Evolutionary conservation across 53 echinoderm and acorn worm genomes (phyloP).

Genomic region (Stichopus horrens): DNA sequence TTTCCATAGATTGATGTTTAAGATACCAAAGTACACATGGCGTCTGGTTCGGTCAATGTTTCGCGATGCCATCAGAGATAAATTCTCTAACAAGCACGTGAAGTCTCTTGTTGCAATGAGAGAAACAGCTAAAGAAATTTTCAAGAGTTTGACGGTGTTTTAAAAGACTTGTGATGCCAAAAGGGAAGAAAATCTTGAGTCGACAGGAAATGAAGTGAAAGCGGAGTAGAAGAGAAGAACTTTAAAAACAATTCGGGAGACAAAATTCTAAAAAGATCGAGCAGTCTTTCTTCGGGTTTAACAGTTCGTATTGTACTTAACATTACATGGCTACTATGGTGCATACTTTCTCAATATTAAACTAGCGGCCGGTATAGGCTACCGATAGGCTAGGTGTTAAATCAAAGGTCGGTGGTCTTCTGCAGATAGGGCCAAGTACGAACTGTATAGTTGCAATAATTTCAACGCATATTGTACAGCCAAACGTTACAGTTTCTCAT

Average conservation of each 20-base stretch:
- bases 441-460: no score
- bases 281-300: no score
- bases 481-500: no score
- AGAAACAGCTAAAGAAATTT: background rate
- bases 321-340: no score
- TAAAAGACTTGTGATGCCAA: background rate
- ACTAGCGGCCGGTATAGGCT: no score
- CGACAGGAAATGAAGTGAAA: slow-evolving; percentile 3
- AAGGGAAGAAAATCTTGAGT: background rate
- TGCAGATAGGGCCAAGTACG: no score
- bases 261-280: background rate
- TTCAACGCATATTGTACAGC: no score
- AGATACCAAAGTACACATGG: slow-evolving; percentile 25
- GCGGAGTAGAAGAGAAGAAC: background rate
- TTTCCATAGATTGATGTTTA: background rate
- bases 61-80: slow-evolving; percentile 21
- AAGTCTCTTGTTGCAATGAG: slow-evolving; percentile 34
- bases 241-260: background rate
- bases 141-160: background rate
- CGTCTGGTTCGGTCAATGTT: slow-evolving; percentile 21
- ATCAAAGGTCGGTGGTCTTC: no score
- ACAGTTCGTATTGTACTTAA: no score
- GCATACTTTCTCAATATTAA: no score
- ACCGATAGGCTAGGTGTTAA: no score
- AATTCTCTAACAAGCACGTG: slow-evolving; percentile 6